These are phyloP conservation scores for Drosophila fulvimacula DNA, from an alignment of 2,888 invertebrate genomes.

Conservation along the genomic window DNA sequence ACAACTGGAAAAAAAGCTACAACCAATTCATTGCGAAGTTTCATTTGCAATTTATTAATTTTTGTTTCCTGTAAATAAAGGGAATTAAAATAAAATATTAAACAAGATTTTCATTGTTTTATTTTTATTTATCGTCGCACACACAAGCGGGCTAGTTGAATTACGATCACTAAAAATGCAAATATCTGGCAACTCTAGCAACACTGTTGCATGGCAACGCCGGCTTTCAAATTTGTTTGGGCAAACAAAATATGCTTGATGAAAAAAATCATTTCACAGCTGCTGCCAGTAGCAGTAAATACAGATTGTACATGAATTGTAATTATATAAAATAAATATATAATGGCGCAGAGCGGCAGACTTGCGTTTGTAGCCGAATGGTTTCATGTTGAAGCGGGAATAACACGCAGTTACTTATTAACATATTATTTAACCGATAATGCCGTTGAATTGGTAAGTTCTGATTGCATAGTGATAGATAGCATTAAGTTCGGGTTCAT, in stretches of 20 bases:
- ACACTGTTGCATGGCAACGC: constrained; percentile 57
- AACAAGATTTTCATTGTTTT: constrained; percentile 15
- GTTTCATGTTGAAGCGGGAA: constrained; percentile 92
- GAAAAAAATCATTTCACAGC: constrained; percentile 28
- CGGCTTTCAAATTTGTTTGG: constrained; percentile 35
- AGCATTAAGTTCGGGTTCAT: background rate
- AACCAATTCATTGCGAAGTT: constrained; percentile 76
- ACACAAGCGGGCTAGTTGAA: too few relatives aligned
- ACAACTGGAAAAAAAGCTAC: constrained; percentile 62
- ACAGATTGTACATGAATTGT: constrained; percentile 14
- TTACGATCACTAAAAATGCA: background rate
- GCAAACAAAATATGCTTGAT: constrained; percentile 43
- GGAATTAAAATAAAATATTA: constrained; percentile 71
- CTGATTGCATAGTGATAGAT: constrained; percentile 23
- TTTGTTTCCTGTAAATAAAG: constrained; percentile 81
- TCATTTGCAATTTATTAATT: constrained; percentile 67
- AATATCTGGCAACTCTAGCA: constrained; percentile 27
- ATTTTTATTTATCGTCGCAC: background rate
- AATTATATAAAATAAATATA: constrained; percentile 7
- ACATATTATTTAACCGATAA: constrained; percentile 91
- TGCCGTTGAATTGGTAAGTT: constrained; percentile 91
- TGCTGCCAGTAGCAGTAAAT: constrained; percentile 10
- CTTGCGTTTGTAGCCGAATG: constrained; percentile 91
- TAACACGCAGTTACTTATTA: constrained; percentile 90
- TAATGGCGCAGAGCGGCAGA: constrained; percentile 54